Base-by-base conservation (phyloP, 2,888 invertebrate genomes). In the Oasisia sp. region DNA sequence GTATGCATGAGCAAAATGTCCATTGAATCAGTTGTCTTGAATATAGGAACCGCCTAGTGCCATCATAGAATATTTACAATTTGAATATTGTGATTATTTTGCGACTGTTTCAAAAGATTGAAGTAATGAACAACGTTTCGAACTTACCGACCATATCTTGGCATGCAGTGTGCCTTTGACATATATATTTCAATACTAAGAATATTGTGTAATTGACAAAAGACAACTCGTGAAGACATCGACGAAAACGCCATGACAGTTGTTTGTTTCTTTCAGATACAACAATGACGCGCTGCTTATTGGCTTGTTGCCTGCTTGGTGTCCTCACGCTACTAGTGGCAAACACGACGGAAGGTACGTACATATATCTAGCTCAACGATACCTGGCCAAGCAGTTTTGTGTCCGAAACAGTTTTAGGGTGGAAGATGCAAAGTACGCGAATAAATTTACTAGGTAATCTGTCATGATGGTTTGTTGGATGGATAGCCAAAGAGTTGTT, bases 241-340 rank as follows among this genome's bases (percentile, higher is more conserved):
- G 74, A 14, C 74, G n/a, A 27, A 74, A 74, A 74, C 74, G 27
- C n/a, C 27, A 74, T 74, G 19, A 74, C n/a, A 74, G 19, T 74
- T 74, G 74, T 74, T 74, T 74, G 74, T 74, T 74, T 74, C 74
- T 27, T 74, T 74, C 74, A 74, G 74, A 74, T 74, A 74, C 74
- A 19, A 74, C 74, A 19, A 74, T 74, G 74, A 74, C 74, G 74
- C 74, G 74, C 74, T 74, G 74, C 27, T 74, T 74, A 74, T 74
- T 74, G 74, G 74, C 74, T 74, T 74, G 74, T 27, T 74, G 74
- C 74, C 74, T 74, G 74, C 74, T 74, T 74, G 74, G 74, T 74
- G 74, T 74, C 27, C 19, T 74, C 74, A 74, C 74, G 74, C 74
- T 74, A 74, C 27, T 74, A n/a, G 74, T 74, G 27, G 74, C n/a